A percentile compares a stretch with the other conserved stretches of the same genome.
Conservation (phyloP, 2,888 invertebrate genomes). For the Halictus ligatus region DNA sequence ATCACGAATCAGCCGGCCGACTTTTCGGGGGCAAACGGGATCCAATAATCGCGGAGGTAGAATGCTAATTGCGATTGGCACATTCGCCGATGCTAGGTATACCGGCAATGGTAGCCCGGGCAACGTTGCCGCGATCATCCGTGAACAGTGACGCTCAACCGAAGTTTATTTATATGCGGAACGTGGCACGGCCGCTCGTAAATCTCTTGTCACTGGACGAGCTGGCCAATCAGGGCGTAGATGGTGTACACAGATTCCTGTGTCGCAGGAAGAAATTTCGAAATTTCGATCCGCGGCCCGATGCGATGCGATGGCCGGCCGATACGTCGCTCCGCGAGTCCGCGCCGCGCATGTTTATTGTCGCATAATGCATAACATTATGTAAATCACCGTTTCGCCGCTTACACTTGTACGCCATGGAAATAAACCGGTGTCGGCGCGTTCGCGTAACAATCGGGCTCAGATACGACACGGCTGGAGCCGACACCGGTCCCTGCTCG, state of each 20-base stretch:
- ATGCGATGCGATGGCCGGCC: slow-evolving; percentile 30
- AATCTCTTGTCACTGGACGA: slow-evolving; percentile 49
- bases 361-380: slow-evolving; percentile 75
- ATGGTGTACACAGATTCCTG: slow-evolving; percentile 61
- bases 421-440: slow-evolving; percentile 65
- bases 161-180: slow-evolving; percentile 58
- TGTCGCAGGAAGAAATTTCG: slow-evolving; percentile 64
- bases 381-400: slow-evolving; percentile 67
- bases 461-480: not conserved
- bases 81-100: slow-evolving; percentile 37
- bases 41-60: slow-evolving; percentile 56
- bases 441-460: slow-evolving; percentile 51
- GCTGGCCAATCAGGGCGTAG: slow-evolving; percentile 61
- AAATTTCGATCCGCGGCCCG: slow-evolving; percentile 59
- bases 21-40: not conserved
- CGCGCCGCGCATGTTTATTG: slow-evolving; percentile 68
- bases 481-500: not conserved
- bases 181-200: slow-evolving; percentile 55
- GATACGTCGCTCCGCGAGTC: slow-evolving; percentile 57
- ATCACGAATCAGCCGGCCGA: not conserved
- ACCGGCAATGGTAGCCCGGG: not conserved
- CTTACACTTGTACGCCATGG: slow-evolving; percentile 63
- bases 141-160: slow-evolving; percentile 63
- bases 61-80: slow-evolving; percentile 68
- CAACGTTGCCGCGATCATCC: slow-evolving; percentile 61